Percentiles rank a stretch among this genome's conserved stretches.
These are phyloP conservation scores for Cryptosula pallasiana DNA, from an alignment of 2,888 invertebrate species.

Conservation along the genomic window DNA sequence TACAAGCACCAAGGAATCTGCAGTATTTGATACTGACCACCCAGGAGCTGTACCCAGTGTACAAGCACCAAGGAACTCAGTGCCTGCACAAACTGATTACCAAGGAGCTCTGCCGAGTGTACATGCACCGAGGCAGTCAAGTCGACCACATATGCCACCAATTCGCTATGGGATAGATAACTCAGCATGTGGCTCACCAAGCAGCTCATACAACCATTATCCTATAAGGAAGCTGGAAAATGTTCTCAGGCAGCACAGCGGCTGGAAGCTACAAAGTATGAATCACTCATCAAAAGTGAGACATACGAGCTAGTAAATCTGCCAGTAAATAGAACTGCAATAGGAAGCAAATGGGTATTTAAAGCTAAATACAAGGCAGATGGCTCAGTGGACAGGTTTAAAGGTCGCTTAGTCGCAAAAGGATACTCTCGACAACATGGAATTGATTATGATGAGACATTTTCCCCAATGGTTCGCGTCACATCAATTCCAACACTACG, in stretches of 20 bases:
- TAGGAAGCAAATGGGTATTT: conserved; percentile 34
- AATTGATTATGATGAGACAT: conserved; percentile 34
- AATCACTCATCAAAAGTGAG: conserved; percentile 29
- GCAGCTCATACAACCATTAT: no score
- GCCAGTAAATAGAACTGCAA: conserved; percentile 28
- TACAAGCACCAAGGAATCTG: not conserved
- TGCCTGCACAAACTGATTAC: no score
- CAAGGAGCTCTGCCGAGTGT: not conserved
- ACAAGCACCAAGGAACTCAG: not conserved
- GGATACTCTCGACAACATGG: conserved; percentile 31
- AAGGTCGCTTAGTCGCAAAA: conserved; percentile 32
- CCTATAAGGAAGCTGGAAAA: no score
- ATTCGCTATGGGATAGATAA: conserved; percentile 2
- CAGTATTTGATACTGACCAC: no score
- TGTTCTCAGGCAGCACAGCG: no score
- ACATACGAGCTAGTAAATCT: conserved; percentile 31
- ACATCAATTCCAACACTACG: conserved; percentile 31
- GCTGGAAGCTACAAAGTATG: not conserved
- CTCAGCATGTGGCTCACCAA: no score
- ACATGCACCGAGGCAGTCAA: not conserved
- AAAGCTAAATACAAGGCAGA: conserved; percentile 30
- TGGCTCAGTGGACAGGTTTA: conserved; percentile 31
- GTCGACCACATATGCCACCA: not conserved
- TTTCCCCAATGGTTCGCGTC: conserved; percentile 31
- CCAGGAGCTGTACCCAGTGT: not conserved